phyloP scores from a whole-genome alignment of 2,888 invertebrate species.

The Lasioglossum oenotherae region DNA sequence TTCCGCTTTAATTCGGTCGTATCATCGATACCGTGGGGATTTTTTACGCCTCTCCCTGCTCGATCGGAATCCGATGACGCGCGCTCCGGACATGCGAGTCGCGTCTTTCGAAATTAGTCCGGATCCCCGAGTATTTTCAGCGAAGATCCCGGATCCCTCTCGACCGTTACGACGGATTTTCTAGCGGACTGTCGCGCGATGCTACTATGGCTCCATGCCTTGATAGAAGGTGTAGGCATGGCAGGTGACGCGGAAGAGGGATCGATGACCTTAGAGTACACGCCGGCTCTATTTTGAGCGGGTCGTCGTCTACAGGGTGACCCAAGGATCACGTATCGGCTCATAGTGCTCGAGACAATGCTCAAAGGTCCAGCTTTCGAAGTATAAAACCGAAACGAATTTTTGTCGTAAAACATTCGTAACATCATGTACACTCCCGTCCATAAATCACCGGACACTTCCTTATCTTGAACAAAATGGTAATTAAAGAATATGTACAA shows the following conservation, averaged over 20 bases:
- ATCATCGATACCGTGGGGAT: neutral
- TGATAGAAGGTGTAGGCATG: slow-evolving; percentile 59
- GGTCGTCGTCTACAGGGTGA: slow-evolving; percentile 55
- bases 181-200: slow-evolving; percentile 9
- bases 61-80: neutral
- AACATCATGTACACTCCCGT: no score
- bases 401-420: no score
- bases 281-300: slow-evolving; percentile 71
- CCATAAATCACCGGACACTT: no score
- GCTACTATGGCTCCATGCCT: slow-evolving; percentile 24
- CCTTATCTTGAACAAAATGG: no score
- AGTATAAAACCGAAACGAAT: no score
- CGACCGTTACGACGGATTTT: slow-evolving; percentile 4
- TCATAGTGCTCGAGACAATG: no score
- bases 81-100: neutral
- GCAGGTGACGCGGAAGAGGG: slow-evolving; percentile 77
- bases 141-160: neutral
- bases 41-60: neutral
- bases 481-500: no score
- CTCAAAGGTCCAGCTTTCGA: no score
- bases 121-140: neutral
- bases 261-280: slow-evolving; percentile 74
- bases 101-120: neutral
- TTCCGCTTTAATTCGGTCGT: neutral
- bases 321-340: neutral